These are phyloP conservation scores for Clunio marinus DNA, from an alignment of 2,888 invertebrate species.

Conservation along the genomic window DNA sequence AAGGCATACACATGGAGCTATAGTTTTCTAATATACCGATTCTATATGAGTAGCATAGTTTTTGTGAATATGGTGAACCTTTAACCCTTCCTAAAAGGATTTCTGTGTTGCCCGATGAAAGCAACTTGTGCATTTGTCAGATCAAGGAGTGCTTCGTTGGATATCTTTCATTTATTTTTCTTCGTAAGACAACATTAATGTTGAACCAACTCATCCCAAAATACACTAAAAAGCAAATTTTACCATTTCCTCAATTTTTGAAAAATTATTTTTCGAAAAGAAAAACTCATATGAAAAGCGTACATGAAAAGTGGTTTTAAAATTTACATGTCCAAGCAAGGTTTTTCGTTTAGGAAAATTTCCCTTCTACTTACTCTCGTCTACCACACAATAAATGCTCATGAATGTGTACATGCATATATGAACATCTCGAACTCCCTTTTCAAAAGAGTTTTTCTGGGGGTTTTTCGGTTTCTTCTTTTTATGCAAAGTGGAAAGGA, in stretches of 20 bases:
- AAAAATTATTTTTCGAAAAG: constrained; percentile 24
- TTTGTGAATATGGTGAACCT: constrained; percentile 5
- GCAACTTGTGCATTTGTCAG: not conserved
- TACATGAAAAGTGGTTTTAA: constrained; percentile 38
- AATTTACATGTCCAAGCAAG: constrained; percentile 36
- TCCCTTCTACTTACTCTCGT: constrained; percentile 5
- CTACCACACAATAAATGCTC: constrained; percentile 14
- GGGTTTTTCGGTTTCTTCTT: constrained; percentile 11
- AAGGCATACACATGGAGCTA: not conserved
- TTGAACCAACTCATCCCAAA: not conserved
- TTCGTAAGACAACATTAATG: not conserved
- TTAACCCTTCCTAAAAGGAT: not conserved
- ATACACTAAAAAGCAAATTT: constrained; percentile 2
- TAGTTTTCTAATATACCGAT: constrained; percentile 25
- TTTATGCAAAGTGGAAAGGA: constrained; percentile 9
- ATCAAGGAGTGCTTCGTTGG: no score
- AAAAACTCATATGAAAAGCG: not conserved
- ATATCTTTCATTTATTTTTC: no score
- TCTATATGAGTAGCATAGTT: constrained; percentile 1
- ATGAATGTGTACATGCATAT: not conserved
- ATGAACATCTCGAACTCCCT: not conserved
- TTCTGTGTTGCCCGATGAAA: constrained; percentile 4
- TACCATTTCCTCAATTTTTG: constrained; percentile 16
- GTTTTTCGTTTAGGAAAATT: constrained; percentile 32
- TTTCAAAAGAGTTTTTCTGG: not conserved